Base-by-base conservation (phyloP, 2,113 vertebrate genomes). In the Thalassoma bifasciatum region DNA sequence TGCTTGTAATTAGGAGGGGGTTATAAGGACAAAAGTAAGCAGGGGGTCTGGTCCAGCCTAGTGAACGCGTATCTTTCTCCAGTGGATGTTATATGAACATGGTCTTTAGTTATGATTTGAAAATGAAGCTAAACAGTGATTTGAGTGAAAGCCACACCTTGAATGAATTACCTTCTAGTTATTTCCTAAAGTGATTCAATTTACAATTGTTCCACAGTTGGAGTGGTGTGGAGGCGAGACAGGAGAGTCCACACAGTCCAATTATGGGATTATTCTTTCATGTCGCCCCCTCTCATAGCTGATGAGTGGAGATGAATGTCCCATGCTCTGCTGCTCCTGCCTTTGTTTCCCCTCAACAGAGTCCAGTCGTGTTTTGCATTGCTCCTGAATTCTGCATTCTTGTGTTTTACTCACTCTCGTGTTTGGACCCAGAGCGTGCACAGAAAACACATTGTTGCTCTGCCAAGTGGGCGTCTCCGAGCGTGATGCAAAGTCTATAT, bases 401-500 rank as follows among this genome's bases (percentile, higher is more conserved):
- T 80, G 72, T 34, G n/a, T 84, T 71, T 79, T 66, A 83, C 71
- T 75, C 79, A 63, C 77, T 66, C 73, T 74, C 47, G 56, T 82
- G 81, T 84, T 81, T 63, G 16, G 56, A 83, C 68, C 50, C 78
- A 36, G 71, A 70, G 56, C 11, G 8, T 22, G 64, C 75, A 90
- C 84, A 91, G 86, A 75, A 78, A 86, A 84, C 57, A 24, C 81
- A 86, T 92, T 90, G 86, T 92, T 89, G 67, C 53, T 17, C 5
- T 88, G 90, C 87, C 91, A 92, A 90, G 86, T 79, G 77, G 88
- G 86, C 49, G 75, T 72, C 19, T 19, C 81, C 10, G 49, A 8
- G 22, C 42, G 54, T 84, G 85, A 80, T 12, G 74, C 53, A 42
- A 69, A 63, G 57, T 86, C 78, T 86, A 73, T 80, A 80, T 89